phyloP scores from a whole-genome alignment of 2,113 vertebrate species.

The Cariama cristata region DNA sequence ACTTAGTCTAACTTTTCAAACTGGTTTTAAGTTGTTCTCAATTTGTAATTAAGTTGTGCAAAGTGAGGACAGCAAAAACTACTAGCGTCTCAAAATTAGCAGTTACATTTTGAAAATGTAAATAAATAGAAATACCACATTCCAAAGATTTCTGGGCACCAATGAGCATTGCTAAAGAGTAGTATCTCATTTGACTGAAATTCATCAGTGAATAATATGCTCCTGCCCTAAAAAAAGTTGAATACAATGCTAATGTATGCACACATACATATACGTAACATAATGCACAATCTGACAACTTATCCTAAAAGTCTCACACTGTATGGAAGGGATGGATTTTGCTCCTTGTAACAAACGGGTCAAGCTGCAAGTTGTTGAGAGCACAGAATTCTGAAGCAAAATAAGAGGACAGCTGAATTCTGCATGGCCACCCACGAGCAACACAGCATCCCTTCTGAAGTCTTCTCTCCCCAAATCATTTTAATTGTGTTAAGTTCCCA shows the following conservation, averaged over 20 bases:
- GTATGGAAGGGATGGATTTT: not conserved
- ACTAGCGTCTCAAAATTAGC: not conserved
- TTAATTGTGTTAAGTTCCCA: not conserved
- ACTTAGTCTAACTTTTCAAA: not conserved
- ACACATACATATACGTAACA: not conserved
- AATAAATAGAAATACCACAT: not conserved
- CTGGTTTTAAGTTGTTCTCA: not conserved
- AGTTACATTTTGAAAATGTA: not conserved
- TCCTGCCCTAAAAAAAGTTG: not conserved
- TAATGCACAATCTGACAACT: not conserved
- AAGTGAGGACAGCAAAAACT: not conserved
- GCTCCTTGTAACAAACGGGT: not conserved
- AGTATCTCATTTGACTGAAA: not conserved
- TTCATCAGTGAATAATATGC: not conserved
- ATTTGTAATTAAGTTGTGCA: not conserved
- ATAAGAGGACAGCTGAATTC: not conserved
- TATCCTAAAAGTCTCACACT: not conserved
- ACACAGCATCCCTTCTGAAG: not conserved
- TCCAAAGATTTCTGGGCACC: not conserved
- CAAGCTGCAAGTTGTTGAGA: not conserved
- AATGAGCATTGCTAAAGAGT: not conserved
- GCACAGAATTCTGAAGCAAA: not conserved
- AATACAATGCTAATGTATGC: not conserved
- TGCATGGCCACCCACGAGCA: not conserved
- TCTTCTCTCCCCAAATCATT: not conserved